Base-by-base conservation (phyloP, 2,888 invertebrate species). In the Leptinotarsa tumamoca region DNA sequence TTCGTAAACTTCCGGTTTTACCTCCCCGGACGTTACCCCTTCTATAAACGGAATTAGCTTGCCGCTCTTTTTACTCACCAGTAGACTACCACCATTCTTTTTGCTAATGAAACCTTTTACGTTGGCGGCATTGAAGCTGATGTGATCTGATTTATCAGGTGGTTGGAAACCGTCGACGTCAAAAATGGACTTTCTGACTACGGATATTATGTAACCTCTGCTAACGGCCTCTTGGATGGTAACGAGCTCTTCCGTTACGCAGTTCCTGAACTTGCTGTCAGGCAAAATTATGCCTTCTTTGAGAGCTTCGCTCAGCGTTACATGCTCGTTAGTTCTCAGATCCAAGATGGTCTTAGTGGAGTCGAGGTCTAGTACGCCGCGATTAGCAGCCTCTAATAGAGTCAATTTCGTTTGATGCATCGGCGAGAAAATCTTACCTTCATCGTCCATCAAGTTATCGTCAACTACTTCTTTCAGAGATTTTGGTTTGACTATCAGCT, bases 101-200 rank as follows among this genome's bases (percentile, higher is more conserved):
- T 93, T 92, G 86, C 94, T 93, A 67, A 97, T 90, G 85, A 94
- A 90, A 80, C 95, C 95, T 84, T 94, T 94, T 75, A 93, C 91
- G 78, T 95, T 89, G 56, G 96, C 96, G 77, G 92, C 91, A 88
- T 96, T 96, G 84, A 97, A 94, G 80, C 95, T 95, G 83, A 97
- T 91, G 85, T 94, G 95, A 85, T 95, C 95, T 54, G 93, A 93
- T 69, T 94, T 94, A 83, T 93, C 92, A 0, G 95, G 93, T 88
- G 96, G 95, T 86, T 94, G 94, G 86, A 97, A 95, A 73, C 95
- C 97, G 83, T 97, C 96, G 78, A 98, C 96, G 87, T 97, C 95
- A 86, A 98, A 98, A 82, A 98, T 95, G 2, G 96, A 95, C 87
- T 94, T 94, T 86, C 95, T 94, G 5, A 94, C 92, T 23, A 97